Conservation (phyloP, 2,113 vertebrate genomes). For the Felis chaus region DNA sequence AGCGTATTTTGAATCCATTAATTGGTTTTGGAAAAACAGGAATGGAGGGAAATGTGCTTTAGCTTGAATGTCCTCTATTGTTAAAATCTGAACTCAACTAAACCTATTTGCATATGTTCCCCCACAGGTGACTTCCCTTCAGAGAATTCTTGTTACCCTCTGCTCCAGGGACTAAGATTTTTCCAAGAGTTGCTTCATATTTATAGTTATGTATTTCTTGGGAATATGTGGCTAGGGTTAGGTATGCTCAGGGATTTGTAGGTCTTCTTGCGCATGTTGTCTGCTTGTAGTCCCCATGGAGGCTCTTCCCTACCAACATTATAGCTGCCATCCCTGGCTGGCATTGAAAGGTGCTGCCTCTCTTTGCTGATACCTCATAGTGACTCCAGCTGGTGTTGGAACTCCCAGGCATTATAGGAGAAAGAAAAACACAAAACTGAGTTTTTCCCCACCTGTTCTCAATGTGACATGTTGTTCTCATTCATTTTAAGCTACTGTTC, state of each 20-base stretch:
- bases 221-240: background rate
- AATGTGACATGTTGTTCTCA: background rate
- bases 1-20: background rate
- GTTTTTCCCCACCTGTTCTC: background rate
- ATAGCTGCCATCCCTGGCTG: background rate
- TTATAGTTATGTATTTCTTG: background rate
- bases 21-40: background rate
- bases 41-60: background rate
- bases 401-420: background rate
- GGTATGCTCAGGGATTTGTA: background rate
- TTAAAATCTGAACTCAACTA: background rate
- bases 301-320: background rate
- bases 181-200: background rate
- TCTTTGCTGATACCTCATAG: background rate
- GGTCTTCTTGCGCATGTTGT: background rate
- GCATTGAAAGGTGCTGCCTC: background rate
- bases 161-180: background rate
- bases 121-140: background rate
- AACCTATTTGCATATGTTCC: background rate
- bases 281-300: background rate
- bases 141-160: background rate
- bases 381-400: background rate
- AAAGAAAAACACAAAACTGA: background rate
- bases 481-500: background rate
- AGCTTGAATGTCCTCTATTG: background rate